Conservation (phyloP, 2,888 invertebrate genomes). For the Hydriomena furcata region DNA sequence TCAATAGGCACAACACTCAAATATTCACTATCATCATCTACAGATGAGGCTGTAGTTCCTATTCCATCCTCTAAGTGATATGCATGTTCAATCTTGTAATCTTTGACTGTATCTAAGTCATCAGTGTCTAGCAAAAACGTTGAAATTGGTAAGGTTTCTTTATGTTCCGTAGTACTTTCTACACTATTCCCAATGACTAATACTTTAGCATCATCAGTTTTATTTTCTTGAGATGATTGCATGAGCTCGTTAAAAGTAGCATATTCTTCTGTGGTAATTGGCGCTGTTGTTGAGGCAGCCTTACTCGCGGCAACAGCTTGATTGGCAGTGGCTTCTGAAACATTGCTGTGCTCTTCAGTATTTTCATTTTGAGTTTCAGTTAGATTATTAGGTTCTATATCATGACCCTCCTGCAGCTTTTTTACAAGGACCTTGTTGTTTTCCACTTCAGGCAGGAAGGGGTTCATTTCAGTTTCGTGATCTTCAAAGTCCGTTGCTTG, state of each 20-base stretch:
- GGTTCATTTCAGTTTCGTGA: constrained; percentile 85
- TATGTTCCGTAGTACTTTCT: constrained; percentile 29
- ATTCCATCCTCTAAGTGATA: constrained; percentile 37
- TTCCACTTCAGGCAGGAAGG: constrained; percentile 86
- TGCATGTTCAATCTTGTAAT: constrained; percentile 34
- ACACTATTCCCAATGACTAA: constrained; percentile 7
- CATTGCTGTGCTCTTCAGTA: constrained; percentile 55
- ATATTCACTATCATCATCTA: constrained; percentile 47
- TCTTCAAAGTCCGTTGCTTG: constrained; percentile 67
- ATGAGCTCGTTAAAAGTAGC: constrained; percentile 45
- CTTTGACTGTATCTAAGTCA: constrained; percentile 58
- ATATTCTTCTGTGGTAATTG: constrained; percentile 40
- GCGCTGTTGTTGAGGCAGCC: constrained; percentile 28
- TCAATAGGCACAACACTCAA: constrained; percentile 71
- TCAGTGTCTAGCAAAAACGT: constrained; percentile 72
- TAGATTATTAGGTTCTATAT: constrained; percentile 66
- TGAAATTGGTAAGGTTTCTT: constrained; percentile 52
- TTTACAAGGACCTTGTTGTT: constrained; percentile 84
- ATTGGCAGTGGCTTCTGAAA: constrained; percentile 35
- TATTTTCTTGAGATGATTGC: constrained; percentile 40
- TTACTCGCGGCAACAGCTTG: constrained; percentile 28
- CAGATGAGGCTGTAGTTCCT: constrained; percentile 30
- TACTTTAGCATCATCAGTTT: constrained; percentile 31
- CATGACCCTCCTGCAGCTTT: constrained; percentile 83
- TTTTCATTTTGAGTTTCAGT: constrained; percentile 76